Evolutionary conservation across 37 sponge, comb jelly and placozoan genomes (phyloP).

Genomic region (Ianthella basta): DNA sequence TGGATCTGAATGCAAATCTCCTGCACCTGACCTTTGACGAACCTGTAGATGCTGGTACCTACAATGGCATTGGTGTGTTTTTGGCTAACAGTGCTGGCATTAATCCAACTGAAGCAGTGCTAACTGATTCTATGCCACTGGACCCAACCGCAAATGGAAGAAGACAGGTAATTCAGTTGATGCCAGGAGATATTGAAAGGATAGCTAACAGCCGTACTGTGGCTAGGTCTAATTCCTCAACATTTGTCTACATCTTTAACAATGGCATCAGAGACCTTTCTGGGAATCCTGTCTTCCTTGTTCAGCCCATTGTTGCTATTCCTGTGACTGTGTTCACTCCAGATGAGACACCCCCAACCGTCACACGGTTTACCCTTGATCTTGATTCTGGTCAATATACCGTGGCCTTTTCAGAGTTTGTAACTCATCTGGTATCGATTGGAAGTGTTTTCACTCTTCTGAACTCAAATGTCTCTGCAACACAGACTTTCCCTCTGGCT

Average conservation of each 20-base stretch:
- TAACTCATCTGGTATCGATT: neutral
- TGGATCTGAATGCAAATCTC: conserved; percentile 63
- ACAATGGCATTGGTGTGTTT: conserved; percentile 42
- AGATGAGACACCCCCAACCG: conserved; percentile 76
- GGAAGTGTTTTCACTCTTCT: conserved; percentile 37
- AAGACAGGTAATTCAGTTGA: neutral
- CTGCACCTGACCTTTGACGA: conserved; percentile 71
- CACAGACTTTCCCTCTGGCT: conserved; percentile 15
- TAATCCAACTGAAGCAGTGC: conserved; percentile 9
- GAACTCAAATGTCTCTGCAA: conserved; percentile 10
- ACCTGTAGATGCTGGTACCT: conserved; percentile 50
- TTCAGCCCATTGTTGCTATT: conserved; percentile 66
- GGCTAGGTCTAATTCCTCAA: conserved; percentile 40
- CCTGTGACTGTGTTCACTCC: conserved; percentile 67
- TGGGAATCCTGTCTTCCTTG: conserved; percentile 58
- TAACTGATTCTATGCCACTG: conserved; percentile 12
- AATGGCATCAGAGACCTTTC: conserved; percentile 78
- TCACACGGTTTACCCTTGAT: conserved; percentile 63
- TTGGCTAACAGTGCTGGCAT: conserved; percentile 42
- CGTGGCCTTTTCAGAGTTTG: conserved; percentile 72
- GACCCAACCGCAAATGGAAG: conserved; percentile 35
- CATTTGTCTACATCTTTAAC: conserved; percentile 69
- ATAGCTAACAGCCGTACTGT: conserved; percentile 21
- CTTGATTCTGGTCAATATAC: conserved; percentile 52
- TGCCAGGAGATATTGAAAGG: conserved; percentile 24